Evolutionary conservation across 2,113 vertebrate genomes (phyloP).

Genomic region (Zonotrichia leucophrys): DNA sequence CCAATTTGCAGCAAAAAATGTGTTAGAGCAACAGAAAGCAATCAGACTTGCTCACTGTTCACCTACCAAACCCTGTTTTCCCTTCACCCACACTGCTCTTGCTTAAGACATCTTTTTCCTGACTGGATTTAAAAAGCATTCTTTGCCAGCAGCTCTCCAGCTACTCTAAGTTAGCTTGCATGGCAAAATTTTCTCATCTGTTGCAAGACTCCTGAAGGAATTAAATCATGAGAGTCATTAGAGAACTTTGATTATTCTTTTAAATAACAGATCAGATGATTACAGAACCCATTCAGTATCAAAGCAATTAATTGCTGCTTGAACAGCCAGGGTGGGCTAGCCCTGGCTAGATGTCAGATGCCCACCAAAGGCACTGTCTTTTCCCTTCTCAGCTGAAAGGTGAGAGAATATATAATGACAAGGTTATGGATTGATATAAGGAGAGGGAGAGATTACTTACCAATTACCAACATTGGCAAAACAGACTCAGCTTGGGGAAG

Average conservation of each 20-base stretch:
- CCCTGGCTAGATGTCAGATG: not conserved
- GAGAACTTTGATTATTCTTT: constrained; percentile 7
- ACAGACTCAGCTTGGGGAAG: not conserved
- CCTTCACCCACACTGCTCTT: not conserved
- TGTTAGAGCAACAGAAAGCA: not conserved
- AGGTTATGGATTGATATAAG: not conserved
- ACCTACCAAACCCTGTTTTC: not conserved
- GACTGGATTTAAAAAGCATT: not conserved
- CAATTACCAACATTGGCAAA: not conserved
- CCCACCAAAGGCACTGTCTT: not conserved
- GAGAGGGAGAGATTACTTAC: not conserved
- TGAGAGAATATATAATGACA: not conserved
- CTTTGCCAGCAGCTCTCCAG: not conserved
- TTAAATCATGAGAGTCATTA: constrained; percentile 7
- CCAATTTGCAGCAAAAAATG: not conserved
- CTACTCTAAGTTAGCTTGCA: not conserved
- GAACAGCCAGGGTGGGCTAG: not conserved
- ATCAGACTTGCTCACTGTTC: not conserved
- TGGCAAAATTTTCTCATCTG: not conserved
- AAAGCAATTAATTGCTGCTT: not conserved
- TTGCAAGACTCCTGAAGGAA: not conserved
- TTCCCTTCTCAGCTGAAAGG: not conserved
- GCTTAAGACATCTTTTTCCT: constrained; percentile 2
- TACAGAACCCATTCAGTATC: not conserved
- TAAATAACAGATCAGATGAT: constrained; percentile 12